phyloP scores from a whole-genome alignment of 1,140 invertebrate genomes.

The Brachionus calyciflorus region DNA sequence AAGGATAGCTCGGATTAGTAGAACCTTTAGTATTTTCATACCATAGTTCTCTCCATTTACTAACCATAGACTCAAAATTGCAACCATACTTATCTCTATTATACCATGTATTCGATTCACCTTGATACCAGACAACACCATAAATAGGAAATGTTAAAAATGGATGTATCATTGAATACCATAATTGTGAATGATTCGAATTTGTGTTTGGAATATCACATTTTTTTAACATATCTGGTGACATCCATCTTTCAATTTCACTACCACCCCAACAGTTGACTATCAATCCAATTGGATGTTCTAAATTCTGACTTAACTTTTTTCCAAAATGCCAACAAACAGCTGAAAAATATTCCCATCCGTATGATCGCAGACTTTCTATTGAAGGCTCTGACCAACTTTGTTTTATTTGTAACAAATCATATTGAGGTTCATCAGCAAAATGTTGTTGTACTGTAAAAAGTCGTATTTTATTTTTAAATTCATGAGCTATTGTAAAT shows the following conservation, averaged over 20 bases:
- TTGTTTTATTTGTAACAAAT: background rate
- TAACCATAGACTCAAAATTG: constrained; percentile 54
- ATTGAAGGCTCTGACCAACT: background rate
- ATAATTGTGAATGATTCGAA: constrained; percentile 48
- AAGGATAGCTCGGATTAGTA: constrained; percentile 53
- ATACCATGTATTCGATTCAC: constrained; percentile 49
- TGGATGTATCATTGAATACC: constrained; percentile 56
- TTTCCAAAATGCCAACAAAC: constrained; percentile 56
- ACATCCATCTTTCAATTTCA: constrained; percentile 54
- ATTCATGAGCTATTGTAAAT: background rate
- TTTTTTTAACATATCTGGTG: constrained; percentile 51
- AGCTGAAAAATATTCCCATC: constrained; percentile 52
- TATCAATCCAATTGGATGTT: constrained; percentile 54
- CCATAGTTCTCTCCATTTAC: constrained; percentile 53
- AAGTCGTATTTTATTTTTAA: background rate
- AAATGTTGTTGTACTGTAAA: background rate
- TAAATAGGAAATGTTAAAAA: constrained; percentile 53
- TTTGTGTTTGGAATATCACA: constrained; percentile 48
- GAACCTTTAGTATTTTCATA: constrained; percentile 47
- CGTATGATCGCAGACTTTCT: background rate
- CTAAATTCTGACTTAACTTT: constrained; percentile 50
- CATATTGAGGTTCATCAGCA: background rate
- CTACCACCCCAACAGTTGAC: constrained; percentile 55
- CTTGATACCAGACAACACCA: constrained; percentile 57
- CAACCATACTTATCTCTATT: constrained; percentile 52